phyloP scores from a whole-genome alignment of 2,113 vertebrate genomes.

The Thalassarche chlororhynchos region DNA sequence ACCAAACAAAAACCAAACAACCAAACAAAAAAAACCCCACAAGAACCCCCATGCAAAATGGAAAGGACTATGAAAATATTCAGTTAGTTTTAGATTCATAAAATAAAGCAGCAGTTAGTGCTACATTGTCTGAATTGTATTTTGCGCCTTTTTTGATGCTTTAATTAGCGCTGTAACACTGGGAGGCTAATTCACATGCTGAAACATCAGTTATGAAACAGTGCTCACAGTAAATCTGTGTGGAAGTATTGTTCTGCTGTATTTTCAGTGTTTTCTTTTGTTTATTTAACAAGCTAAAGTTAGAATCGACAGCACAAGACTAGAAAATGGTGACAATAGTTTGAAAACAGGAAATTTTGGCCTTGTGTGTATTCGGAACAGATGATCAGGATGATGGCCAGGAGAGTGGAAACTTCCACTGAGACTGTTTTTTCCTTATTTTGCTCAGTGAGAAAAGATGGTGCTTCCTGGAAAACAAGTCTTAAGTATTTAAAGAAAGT shows the following conservation, averaged over 20 bases:
- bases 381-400: conserved; percentile 96
- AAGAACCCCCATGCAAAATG: background rate
- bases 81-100: background rate
- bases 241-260: conserved; percentile 49
- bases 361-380: conserved; percentile 91
- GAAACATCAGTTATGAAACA: background rate
- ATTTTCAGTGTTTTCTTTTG: conserved; percentile 72
- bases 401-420: conserved; percentile 97
- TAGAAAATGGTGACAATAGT: conserved; percentile 90
- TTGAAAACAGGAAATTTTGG: conserved; percentile 98
- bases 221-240: background rate
- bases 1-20: too few relatives aligned
- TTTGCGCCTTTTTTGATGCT: background rate
- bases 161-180: background rate
- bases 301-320: conserved; percentile 81
- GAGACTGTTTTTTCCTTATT: conserved; percentile 88
- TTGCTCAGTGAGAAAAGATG: conserved; percentile 78
- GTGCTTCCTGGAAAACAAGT: conserved; percentile 89
- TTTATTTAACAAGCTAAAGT: conserved; percentile 88
- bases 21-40: too few relatives aligned
- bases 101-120: background rate
- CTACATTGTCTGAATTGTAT: background rate
- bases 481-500: conserved; percentile 69
- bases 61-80: background rate
- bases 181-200: background rate